A percentile compares a stretch with the other conserved stretches of the same genome.
Evolutionary conservation across 2,888 invertebrate species (phyloP).

Genomic region (Drosophila prostipennis): DNA sequence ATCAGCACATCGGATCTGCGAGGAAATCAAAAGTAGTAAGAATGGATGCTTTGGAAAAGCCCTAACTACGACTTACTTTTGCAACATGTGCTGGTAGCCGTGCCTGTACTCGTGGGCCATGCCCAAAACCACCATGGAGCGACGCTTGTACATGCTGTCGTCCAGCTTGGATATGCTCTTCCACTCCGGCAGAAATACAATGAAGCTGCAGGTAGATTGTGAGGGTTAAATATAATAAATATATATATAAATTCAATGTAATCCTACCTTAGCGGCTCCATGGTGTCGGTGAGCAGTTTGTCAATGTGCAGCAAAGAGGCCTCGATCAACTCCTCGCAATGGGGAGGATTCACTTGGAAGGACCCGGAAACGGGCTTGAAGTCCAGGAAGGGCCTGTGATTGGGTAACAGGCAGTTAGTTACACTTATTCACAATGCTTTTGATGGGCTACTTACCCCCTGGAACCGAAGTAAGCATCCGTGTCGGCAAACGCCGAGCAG

Average conservation of each 20-base stretch:
- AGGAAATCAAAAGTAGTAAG: slow-evolving; percentile 46
- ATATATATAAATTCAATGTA: no score
- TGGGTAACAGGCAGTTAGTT: not conserved
- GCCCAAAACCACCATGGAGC: slow-evolving; percentile 96
- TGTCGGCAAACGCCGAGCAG: slow-evolving; percentile 97
- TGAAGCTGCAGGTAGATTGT: slow-evolving; percentile 87
- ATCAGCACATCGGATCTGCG: slow-evolving; percentile 94
- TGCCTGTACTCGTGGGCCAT: slow-evolving; percentile 98
- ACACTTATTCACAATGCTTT: not conserved
- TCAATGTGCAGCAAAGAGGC: slow-evolving; percentile 96
- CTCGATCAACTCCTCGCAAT: slow-evolving; percentile 96
- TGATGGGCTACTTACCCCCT: slow-evolving; percentile 88
- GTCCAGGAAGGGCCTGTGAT: slow-evolving; percentile 91
- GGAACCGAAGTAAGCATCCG: slow-evolving; percentile 98
- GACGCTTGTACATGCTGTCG: slow-evolving; percentile 93
- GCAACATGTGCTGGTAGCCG: slow-evolving; percentile 97
- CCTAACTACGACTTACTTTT: slow-evolving; percentile 87
- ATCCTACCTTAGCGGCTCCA: slow-evolving; percentile 90
- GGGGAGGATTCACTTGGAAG: slow-evolving; percentile 97
- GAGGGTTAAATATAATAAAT: no score
- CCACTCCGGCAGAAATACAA: slow-evolving; percentile 97
- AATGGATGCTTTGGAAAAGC: no score
- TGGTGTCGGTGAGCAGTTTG: slow-evolving; percentile 92
- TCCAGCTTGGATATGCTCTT: slow-evolving; percentile 93
- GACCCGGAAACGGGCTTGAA: slow-evolving; percentile 97